phyloP scores from a whole-genome alignment of 2,797 vertebrate genomes.

The Periparus ater region DNA sequence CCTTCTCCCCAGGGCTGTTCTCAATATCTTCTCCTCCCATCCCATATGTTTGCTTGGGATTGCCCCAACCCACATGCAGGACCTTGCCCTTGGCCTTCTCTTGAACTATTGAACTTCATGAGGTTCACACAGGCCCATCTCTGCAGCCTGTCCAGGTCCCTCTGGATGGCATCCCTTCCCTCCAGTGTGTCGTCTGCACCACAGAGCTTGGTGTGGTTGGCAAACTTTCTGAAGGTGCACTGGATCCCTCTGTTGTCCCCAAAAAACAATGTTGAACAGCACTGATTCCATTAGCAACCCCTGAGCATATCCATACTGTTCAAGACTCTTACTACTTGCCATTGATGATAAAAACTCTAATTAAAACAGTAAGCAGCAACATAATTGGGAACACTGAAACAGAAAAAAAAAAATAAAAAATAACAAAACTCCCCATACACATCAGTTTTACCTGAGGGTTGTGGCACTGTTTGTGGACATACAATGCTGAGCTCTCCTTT shows the following conservation, averaged over 20 bases:
- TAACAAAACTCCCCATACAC: background rate
- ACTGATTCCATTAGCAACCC: background rate
- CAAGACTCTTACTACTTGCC: background rate
- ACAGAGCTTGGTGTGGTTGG: background rate
- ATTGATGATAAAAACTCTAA: background rate
- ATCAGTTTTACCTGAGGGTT: background rate
- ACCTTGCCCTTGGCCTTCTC: background rate
- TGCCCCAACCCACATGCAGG: background rate
- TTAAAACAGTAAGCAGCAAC: background rate
- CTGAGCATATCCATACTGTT: background rate
- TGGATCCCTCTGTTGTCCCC: background rate
- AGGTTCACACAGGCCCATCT: rapidly evolving
- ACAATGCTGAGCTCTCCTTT: background rate
- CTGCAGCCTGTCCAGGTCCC: background rate
- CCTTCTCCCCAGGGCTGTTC: background rate
- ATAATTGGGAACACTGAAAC: background rate
- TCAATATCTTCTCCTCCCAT: background rate
- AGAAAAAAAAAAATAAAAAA: background rate
- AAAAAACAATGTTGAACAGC: background rate
- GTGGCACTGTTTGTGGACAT: rapidly evolving
- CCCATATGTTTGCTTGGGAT: background rate
- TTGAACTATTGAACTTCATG: background rate
- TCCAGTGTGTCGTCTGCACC: rapidly evolving
- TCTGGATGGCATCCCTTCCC: background rate
- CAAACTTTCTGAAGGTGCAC: background rate